These are phyloP conservation scores for Halictus ligatus DNA, from an alignment of 2,888 invertebrate species.

Conservation along the genomic window DNA sequence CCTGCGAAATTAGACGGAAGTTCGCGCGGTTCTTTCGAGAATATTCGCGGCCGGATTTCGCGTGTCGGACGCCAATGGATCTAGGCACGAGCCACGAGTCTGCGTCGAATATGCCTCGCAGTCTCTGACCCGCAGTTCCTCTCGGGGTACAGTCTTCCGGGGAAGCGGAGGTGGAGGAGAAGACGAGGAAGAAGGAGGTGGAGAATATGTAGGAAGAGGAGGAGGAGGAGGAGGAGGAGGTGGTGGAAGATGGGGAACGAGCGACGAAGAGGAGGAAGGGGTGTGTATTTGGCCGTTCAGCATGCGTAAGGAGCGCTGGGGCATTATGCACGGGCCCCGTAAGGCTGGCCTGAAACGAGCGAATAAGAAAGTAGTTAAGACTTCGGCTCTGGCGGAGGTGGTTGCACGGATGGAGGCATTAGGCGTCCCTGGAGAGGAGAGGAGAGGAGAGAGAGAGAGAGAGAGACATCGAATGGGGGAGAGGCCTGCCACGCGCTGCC, in stretches of 20 bases:
- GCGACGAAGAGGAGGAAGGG: constrained; percentile 45
- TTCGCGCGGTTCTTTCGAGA: neutral
- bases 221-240: constrained; percentile 22
- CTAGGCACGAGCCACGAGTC: constrained; percentile 82
- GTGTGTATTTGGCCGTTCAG: constrained; percentile 72
- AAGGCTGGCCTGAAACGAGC: constrained; percentile 69
- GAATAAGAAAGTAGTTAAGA: constrained; percentile 78
- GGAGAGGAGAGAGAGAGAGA: constrained; percentile 48
- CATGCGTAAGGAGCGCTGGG: constrained; percentile 79
- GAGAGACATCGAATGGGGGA: constrained; percentile 49
- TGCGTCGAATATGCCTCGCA: constrained; percentile 80
- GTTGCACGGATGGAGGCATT: constrained; percentile 62
- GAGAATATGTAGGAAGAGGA: constrained; percentile 33
- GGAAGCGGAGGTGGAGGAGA: constrained; percentile 56
- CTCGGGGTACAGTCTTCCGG: constrained; percentile 77
- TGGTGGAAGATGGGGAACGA: constrained; percentile 46
- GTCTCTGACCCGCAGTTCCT: constrained; percentile 84
- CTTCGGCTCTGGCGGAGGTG: constrained; percentile 59
- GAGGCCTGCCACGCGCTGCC: constrained; percentile 81
- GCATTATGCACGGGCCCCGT: constrained; percentile 62
- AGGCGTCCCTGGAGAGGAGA: constrained; percentile 38
- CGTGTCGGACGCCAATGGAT: constrained; percentile 79
- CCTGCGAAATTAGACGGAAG: too few relatives aligned
- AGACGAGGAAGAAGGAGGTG: constrained; percentile 44
- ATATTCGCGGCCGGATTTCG: constrained; percentile 25